Evolutionary conservation across 2,888 invertebrate genomes (phyloP).

Genomic region (Cheilosia grossa): DNA sequence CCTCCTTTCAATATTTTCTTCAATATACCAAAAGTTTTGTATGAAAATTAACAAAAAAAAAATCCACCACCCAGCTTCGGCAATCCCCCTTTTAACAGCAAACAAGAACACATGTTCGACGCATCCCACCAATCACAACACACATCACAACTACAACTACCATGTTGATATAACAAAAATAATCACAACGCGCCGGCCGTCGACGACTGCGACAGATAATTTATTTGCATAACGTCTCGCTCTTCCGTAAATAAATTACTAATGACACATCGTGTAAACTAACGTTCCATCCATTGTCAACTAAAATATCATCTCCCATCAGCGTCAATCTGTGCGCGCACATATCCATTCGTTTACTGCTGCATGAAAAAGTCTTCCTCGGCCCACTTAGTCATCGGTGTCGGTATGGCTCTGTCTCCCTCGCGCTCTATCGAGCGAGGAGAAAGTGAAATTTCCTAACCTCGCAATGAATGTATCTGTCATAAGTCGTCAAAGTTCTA

Average conservation of each 20-base stretch:
- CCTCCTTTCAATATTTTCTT: no score
- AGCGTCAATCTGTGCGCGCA: conserved; percentile 29
- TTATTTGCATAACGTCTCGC: conserved; percentile 64
- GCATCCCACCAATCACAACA: neutral
- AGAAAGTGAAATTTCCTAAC: neutral
- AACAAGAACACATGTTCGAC: neutral
- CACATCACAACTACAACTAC: neutral
- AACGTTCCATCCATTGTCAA: conserved; percentile 70
- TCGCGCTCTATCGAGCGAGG: neutral
- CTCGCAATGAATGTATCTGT: conserved; percentile 34
- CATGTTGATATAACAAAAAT: conserved; percentile 38
- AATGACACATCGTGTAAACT: conserved; percentile 72
- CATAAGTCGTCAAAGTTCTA: conserved; percentile 70
- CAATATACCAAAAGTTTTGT: no score
- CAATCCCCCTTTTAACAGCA: neutral
- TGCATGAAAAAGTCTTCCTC: conserved; percentile 26
- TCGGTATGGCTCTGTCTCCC: neutral
- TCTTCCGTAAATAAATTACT: conserved; percentile 67
- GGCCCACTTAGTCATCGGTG: conserved; percentile 45
- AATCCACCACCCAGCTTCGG: neutral
- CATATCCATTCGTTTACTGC: neutral
- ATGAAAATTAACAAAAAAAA: no score
- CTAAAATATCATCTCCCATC: conserved; percentile 66
- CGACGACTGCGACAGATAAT: conserved; percentile 52
- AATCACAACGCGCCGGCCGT: conserved; percentile 40